Percentiles rank a stretch among this genome's conserved stretches.
Conservation (phyloP, 2,797 vertebrate species). For the Sciaenops ocellatus region DNA sequence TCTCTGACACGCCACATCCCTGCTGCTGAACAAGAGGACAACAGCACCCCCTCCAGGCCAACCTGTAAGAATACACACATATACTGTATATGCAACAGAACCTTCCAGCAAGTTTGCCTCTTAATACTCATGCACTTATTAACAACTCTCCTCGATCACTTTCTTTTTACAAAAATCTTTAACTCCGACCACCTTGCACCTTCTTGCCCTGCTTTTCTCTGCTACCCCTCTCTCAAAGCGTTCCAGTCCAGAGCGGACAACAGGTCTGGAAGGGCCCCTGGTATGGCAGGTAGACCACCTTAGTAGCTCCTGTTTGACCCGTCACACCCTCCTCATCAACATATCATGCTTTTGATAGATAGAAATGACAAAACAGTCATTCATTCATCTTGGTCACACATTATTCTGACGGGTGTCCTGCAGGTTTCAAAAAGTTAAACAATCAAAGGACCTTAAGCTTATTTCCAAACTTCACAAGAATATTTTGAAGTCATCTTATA, state of each 20-base stretch:
- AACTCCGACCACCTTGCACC: slow-evolving; percentile 21
- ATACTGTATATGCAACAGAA: not conserved
- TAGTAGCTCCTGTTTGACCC: slow-evolving; percentile 52
- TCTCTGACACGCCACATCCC: slow-evolving; percentile 93
- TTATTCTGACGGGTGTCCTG: slow-evolving; percentile 1
- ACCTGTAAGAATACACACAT: slow-evolving; percentile 85
- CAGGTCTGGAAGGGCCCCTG: slow-evolving; percentile 79
- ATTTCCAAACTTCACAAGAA: not conserved
- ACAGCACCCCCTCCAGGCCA: slow-evolving; percentile 88
- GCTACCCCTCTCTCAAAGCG: slow-evolving; percentile 63
- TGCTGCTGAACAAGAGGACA: slow-evolving; percentile 91
- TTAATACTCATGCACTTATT: not conserved
- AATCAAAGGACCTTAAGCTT: not conserved
- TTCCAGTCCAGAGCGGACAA: slow-evolving; percentile 79
- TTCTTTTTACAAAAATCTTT: slow-evolving; percentile 2
- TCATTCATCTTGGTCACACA: slow-evolving; percentile 14
- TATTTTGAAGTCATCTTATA: not conserved
- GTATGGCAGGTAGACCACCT: slow-evolving; percentile 80
- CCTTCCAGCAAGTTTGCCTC: slow-evolving; percentile 1
- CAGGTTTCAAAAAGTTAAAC: slow-evolving; percentile 7
- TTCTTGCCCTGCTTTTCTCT: slow-evolving; percentile 27
- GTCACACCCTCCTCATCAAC: slow-evolving; percentile 31
- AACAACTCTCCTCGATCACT: slow-evolving; percentile 1
- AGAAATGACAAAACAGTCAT: not conserved
- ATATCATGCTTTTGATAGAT: slow-evolving; percentile 5